Base-by-base conservation (phyloP, 1,140 invertebrate species). In the Ceratoteleas bidentatus region DNA sequence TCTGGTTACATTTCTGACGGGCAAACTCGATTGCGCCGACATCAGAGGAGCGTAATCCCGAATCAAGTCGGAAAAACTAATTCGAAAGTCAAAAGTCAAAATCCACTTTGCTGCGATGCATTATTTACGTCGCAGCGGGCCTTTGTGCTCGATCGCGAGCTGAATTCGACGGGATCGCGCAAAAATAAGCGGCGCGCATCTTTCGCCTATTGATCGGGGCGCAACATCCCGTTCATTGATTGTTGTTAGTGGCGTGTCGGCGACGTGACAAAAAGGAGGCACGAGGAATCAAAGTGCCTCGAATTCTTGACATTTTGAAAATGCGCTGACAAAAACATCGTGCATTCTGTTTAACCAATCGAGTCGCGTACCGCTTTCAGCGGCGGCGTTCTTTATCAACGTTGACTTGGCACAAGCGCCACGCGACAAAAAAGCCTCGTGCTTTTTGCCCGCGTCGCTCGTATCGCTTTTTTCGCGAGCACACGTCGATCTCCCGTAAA, bases 401-500 rank as follows among this genome's bases (percentile, higher is more conserved):
- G 76, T 73, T 73, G 69, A 80, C 76, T 73, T 68, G 76, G 76
- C 69, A 80, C 69, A 73, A 64, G 60, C 60, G 38, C 58, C 52
- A 36, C 11, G 53, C 65, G 58, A 72, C 65, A 70, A 72, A 78
- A 70, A 79, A 68, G 15, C 32, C 58, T 36, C 52, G 64, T 47
- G 75, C 75, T 72, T 78, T 78, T 78, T 78, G 54, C 52, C 38
- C 10, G 52, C 52, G 47, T 57, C 58, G 45, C 16, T 78, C 61
- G 47, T 72, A 74, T 69, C 62, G 57, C 52, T 75, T 81, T 75
- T 81, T 74, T 58, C 54, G 65, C 47, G 43, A 65, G 53, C 65
- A 45, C 72, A 72, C 77, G 69, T 80, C 77, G 69, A 80, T 80
- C 77, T 80, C 62, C 52, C 61, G 69, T 80, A 80, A 80, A 73